Evolutionary conservation across 37 sponge, comb jelly and placozoan species (phyloP).

Genomic region (Halichondria panicea): DNA sequence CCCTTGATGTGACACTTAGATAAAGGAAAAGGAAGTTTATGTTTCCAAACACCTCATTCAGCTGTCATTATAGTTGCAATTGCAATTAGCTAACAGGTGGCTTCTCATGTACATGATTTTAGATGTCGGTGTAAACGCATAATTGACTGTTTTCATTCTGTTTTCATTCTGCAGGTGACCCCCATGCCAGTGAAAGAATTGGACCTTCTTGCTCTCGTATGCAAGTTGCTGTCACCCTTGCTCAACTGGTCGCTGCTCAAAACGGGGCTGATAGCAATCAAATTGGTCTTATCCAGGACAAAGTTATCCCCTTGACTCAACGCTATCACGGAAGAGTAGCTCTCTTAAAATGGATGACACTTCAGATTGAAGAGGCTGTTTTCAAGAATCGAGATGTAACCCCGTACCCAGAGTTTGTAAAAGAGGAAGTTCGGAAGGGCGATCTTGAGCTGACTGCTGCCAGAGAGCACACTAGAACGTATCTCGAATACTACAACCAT

Average conservation of each 20-base stretch:
- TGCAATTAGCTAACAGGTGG: too few relatives aligned
- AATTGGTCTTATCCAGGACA: slow-evolving; percentile 45
- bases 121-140: background rate
- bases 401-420: slow-evolving; percentile 84
- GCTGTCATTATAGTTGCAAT: too few relatives aligned
- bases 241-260: slow-evolving; percentile 56
- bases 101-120: too few relatives aligned
- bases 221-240: slow-evolving; percentile 53
- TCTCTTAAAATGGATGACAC: slow-evolving; percentile 81
- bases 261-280: slow-evolving; percentile 62
- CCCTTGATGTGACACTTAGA: too few relatives aligned
- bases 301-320: slow-evolving; percentile 17
- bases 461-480: slow-evolving; percentile 69
- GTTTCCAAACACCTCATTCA: too few relatives aligned
- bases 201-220: slow-evolving; percentile 78
- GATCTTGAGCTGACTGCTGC: slow-evolving; percentile 41
- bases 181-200: slow-evolving; percentile 91
- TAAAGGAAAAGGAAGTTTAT: too few relatives aligned
- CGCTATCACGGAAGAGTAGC: slow-evolving; percentile 78
- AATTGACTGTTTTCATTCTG: background rate
- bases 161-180: slow-evolving; percentile 61
- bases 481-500: slow-evolving; percentile 58
- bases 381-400: slow-evolving; percentile 66
- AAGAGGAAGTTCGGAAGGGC: slow-evolving; percentile 15
- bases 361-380: slow-evolving; percentile 68